These are phyloP conservation scores for Halcyon leucocephala DNA, from an alignment of 2,797 vertebrate genomes.

Conservation along the genomic window DNA sequence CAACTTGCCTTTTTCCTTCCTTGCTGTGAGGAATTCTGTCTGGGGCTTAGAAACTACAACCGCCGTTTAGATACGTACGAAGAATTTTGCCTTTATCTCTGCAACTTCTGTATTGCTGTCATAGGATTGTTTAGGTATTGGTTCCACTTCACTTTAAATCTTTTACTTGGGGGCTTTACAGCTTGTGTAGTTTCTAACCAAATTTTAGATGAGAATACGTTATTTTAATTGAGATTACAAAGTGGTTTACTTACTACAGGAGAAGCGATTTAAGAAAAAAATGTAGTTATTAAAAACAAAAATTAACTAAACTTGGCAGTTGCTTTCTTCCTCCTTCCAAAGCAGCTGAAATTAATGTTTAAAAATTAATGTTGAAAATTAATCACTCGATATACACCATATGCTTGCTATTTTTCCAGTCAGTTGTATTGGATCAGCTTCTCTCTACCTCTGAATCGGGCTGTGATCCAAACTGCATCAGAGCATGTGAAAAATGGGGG, in stretches of 20 bases:
- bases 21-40: conserved; percentile 32
- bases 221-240: conserved; percentile 5
- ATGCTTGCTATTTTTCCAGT: conserved; percentile 52
- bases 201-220: not conserved
- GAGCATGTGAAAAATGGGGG: not conserved
- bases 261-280: conserved; percentile 1
- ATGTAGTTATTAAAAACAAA: conserved; percentile 2
- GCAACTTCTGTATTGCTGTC: not conserved
- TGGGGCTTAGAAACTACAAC: not conserved
- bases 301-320: conserved; percentile 53
- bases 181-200: conserved; percentile 8
- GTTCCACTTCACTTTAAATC: conserved; percentile 43
- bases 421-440: conserved; percentile 13
- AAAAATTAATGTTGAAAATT: conserved; percentile 61
- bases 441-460: not conserved
- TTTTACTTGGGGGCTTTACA: not conserved
- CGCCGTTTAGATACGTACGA: not conserved
- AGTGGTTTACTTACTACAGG: not conserved
- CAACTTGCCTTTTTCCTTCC: not conserved
- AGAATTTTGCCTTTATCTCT: conserved; percentile 25
- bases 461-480: conserved; percentile 31
- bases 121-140: conserved; percentile 27
- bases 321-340: conserved; percentile 24
- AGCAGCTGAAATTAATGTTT: conserved; percentile 39
- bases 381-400: conserved; percentile 27